These are phyloP conservation scores for Zalophus californianus DNA, from an alignment of 2,797 vertebrate genomes.

Conservation along the genomic window DNA sequence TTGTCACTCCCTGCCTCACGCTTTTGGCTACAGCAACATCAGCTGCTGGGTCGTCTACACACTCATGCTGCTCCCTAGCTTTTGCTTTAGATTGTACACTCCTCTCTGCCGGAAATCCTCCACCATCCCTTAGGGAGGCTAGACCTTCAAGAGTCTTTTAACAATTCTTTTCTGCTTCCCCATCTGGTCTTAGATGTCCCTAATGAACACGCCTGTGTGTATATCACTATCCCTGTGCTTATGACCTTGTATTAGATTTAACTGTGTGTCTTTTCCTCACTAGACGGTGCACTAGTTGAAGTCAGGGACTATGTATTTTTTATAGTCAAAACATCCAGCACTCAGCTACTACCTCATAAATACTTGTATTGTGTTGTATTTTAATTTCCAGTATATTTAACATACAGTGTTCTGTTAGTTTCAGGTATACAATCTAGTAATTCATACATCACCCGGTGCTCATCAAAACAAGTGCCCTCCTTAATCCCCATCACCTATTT, in stretches of 20 bases:
- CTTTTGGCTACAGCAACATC: neutral
- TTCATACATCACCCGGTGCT: neutral
- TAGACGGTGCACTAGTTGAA: neutral
- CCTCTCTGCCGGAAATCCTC: neutral
- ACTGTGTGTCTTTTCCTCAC: neutral
- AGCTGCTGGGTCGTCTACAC: neutral
- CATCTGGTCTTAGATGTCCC: neutral
- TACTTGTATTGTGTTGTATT: neutral
- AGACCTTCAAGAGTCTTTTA: neutral
- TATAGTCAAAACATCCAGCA: neutral
- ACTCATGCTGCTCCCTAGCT: neutral
- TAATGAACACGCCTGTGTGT: neutral
- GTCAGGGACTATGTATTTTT: neutral
- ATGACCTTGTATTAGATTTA: neutral
- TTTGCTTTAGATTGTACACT: neutral
- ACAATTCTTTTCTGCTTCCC: neutral
- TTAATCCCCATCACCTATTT: neutral
- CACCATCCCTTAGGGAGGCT: neutral
- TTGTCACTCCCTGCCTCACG: neutral
- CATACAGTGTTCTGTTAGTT: neutral
- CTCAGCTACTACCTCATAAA: neutral
- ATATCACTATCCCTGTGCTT: neutral
- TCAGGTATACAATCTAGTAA: neutral
- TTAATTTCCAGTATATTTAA: neutral
- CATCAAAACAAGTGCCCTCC: neutral